Percentiles rank a stretch among this genome's conserved stretches.
Conservation (phyloP, 2,888 invertebrate genomes). For the Dryadula phaetusa region DNA sequence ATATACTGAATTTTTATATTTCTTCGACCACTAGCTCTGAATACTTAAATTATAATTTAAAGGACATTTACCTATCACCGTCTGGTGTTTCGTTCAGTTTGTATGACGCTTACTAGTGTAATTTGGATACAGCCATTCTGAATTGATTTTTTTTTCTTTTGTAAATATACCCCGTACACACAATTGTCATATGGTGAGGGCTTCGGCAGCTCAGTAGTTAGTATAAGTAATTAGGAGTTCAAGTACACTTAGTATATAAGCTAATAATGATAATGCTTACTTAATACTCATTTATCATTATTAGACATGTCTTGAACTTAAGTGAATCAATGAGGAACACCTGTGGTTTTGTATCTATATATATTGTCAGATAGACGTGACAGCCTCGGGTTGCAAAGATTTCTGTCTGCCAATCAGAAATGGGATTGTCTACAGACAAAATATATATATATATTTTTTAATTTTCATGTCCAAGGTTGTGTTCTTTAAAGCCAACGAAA, state of each 20-base stretch:
- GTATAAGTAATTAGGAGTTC: conserved; percentile 49
- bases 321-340: conserved; percentile 44
- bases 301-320: conserved; percentile 57
- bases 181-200: conserved; percentile 40
- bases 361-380: conserved; percentile 46
- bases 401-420: conserved; percentile 28
- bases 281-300: conserved; percentile 78
- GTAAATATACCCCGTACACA: conserved; percentile 51
- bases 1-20: neutral
- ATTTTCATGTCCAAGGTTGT: conserved; percentile 21
- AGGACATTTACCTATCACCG: conserved; percentile 25
- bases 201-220: conserved; percentile 50
- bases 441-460: conserved; percentile 9
- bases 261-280: conserved; percentile 75
- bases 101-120: conserved; percentile 73
- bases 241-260: conserved; percentile 70
- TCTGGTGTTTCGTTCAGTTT: conserved; percentile 61
- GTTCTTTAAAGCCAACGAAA: conserved; percentile 23
- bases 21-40: conserved; percentile 1
- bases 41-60: conserved; percentile 11
- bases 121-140: conserved; percentile 53
- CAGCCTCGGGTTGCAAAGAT: conserved; percentile 43
- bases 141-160: conserved; percentile 48
- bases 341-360: conserved; percentile 41
- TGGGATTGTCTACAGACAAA: conserved; percentile 51